These are phyloP conservation scores for Dynastes maya DNA, from an alignment of 2,888 invertebrate species.

Conservation along the genomic window DNA sequence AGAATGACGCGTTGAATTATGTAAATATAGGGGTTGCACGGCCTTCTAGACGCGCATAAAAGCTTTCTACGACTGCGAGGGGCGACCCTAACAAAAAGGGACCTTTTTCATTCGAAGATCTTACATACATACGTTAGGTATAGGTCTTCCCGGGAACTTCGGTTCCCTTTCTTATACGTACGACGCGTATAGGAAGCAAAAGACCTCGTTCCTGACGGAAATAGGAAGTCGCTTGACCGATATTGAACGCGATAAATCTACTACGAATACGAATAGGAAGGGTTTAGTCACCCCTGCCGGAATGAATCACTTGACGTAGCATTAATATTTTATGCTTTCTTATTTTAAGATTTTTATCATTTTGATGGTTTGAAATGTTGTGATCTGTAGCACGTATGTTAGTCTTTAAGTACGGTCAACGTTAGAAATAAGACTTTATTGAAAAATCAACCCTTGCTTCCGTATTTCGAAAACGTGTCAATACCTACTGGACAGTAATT, in stretches of 20 bases:
- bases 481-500: too few species aligned
- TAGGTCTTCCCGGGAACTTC: not conserved
- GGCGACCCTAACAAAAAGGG: slow-evolving; percentile 1
- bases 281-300: not conserved
- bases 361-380: too few species aligned
- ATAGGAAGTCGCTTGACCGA: slow-evolving; percentile 17
- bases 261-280: not conserved
- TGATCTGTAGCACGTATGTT: too few species aligned
- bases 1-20: slow-evolving; percentile 14
- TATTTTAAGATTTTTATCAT: too few species aligned
- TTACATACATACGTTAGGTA: not conserved
- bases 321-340: too few species aligned
- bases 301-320: not conserved
- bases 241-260: slow-evolving; percentile 15
- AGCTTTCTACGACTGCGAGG: slow-evolving; percentile 1
- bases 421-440: too few species aligned
- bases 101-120: not conserved
- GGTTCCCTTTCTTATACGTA: too few species aligned
- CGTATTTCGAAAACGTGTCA: too few species aligned
- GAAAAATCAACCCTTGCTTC: too few species aligned
- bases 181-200: slow-evolving; percentile 1
- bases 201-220: not conserved
- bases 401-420: too few species aligned
- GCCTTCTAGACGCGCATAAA: not conserved
- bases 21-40: slow-evolving; percentile 15